Conservation (phyloP, 2,888 invertebrate genomes). For the Ichneumoninae sp. region DNA sequence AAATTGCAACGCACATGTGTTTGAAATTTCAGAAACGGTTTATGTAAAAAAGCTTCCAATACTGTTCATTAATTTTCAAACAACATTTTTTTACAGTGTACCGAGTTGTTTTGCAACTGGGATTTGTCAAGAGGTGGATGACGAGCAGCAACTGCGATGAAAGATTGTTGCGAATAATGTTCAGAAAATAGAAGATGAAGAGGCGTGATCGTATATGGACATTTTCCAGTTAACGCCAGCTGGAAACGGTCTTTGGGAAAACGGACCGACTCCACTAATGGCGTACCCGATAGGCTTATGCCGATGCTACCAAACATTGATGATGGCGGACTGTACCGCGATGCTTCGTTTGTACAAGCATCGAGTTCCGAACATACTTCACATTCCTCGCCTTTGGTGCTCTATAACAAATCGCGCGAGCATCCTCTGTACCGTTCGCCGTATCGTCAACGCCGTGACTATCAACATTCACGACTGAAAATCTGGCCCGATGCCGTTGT, state of each 20-base stretch:
- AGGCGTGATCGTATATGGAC: neutral
- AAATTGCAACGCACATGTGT: no score
- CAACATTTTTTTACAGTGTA: no score
- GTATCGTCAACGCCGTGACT: conserved; percentile 39
- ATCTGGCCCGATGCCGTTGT: neutral
- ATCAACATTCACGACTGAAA: conserved; percentile 28
- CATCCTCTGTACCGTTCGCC: conserved; percentile 9
- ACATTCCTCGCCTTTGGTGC: conserved; percentile 76
- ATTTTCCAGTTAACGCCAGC: conserved; percentile 42
- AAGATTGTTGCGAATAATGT: neutral
- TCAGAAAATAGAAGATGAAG: neutral
- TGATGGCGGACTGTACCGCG: conserved; percentile 54
- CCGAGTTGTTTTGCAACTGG: neutral
- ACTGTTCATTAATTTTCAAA: no score
- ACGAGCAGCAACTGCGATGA: neutral
- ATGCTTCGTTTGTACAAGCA: conserved; percentile 80
- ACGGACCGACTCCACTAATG: conserved; percentile 2
- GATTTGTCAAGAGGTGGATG: neutral
- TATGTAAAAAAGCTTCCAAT: no score
- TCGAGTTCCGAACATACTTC: conserved; percentile 82
- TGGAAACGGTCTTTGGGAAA: conserved; percentile 46
- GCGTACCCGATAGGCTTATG: conserved; percentile 29
- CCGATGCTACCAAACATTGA: conserved; percentile 2
- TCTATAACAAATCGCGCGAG: conserved; percentile 48
- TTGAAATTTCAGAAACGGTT: no score